Base-by-base conservation (phyloP, 2,888 invertebrate species). In the Epirrhoe alternata region DNA sequence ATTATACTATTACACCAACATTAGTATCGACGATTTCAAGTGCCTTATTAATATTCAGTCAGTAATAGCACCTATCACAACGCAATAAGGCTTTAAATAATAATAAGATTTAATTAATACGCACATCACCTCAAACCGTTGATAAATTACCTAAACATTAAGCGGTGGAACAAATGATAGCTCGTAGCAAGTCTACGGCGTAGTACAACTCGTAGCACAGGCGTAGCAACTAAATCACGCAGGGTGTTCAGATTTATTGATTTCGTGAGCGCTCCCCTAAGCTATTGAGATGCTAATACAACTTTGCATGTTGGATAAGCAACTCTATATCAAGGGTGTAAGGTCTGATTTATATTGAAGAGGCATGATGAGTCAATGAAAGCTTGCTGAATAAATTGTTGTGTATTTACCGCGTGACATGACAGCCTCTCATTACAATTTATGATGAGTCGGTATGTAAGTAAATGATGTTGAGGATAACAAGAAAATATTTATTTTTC, bases 221-320 rank as follows among this genome's bases (percentile, higher is more conserved):
- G 68, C 74, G 72, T 71, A 76, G 73, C 74, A 73, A 72, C 73
- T 74, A 77, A 78, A 80, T 76, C 75, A 75, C 74, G 68, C 75
- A 75, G 72, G 74, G 71, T 66, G 78, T 77, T 78, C 75, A 71
- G 77, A 77, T 79, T 79, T 82, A 83, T 84, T 82, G 83, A 83
- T 82, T 82, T 78, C 74, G 76, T 67, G 74, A 77, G 77, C 76
- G 74, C 71, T 74, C 75, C 73, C 74, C 69, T 70, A 73, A 71
- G 71, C 78, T 74, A 80, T 82, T 78, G 80, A 83, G 78, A 79
- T 82, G 80, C 74, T 82, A 82, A 81, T 81, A 75, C 71, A 47
- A 54, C 68, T 63, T 50, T 68, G 69, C 49, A 62, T 66, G 68
- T 53, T 52, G 69, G 62, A 79, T 77, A 77, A 77, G 72, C 77